A percentile compares a stretch with the other conserved stretches of the same genome.
Evolutionary conservation across 2,888 invertebrate genomes (phyloP).

Genomic region (Tridacna gigas): DNA sequence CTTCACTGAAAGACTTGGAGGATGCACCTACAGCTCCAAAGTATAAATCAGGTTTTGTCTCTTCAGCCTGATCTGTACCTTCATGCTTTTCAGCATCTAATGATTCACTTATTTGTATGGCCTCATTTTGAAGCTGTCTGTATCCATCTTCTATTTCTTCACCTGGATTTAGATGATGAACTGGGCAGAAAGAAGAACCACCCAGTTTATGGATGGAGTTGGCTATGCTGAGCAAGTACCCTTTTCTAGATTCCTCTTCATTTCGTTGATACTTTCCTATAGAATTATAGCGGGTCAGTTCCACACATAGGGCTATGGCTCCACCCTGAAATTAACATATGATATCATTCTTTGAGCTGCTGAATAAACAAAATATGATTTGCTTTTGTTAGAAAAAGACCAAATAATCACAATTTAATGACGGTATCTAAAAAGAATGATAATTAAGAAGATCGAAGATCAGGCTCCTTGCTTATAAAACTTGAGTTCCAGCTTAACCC

Average conservation of each 20-base stretch:
- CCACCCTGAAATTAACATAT: constrained; percentile 58
- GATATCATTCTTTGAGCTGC: neutral
- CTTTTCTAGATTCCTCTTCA: neutral
- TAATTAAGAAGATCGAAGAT: too few species aligned
- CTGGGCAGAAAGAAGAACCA: constrained; percentile 3
- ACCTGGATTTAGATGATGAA: neutral
- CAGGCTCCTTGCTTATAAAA: too few species aligned
- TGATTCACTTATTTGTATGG: neutral
- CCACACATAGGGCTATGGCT: constrained; percentile 63
- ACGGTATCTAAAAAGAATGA: too few species aligned
- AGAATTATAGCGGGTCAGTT: constrained; percentile 37
- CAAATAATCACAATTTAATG: too few species aligned
- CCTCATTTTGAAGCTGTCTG: neutral
- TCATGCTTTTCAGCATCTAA: neutral
- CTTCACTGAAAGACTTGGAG: neutral
- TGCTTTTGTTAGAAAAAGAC: neutral
- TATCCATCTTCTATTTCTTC: neutral
- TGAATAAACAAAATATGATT: neutral
- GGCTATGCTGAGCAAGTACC: constrained; percentile 1
- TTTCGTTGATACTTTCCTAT: neutral
- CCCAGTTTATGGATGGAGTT: constrained; percentile 11
- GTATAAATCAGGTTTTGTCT: neutral
- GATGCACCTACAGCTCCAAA: neutral
- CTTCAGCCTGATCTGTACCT: constrained; percentile 1
- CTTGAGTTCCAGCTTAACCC: too few species aligned